A percentile compares a stretch with the other conserved stretches of the same genome.
These are phyloP conservation scores for Nettapus auritus DNA, from an alignment of 2,113 vertebrate species.

Conservation along the genomic window DNA sequence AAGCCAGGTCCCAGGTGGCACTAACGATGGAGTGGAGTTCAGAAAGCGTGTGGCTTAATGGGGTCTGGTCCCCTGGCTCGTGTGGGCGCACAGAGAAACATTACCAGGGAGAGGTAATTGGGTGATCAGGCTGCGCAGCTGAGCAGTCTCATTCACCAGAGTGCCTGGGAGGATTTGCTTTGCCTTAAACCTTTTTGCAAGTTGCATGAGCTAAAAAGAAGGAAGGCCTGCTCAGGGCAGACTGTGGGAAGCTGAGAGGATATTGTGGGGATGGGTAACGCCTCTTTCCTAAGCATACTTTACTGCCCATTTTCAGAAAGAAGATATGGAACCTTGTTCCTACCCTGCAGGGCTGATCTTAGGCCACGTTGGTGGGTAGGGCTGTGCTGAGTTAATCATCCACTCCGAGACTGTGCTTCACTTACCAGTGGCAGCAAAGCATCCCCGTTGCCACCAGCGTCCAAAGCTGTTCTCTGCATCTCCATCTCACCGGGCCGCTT, in stretches of 20 bases:
- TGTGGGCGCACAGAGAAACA: not conserved
- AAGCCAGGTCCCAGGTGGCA: not conserved
- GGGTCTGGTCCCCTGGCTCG: not conserved
- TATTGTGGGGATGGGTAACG: not conserved
- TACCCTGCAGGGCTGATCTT: not conserved
- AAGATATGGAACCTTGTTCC: not conserved
- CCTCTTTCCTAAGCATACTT: not conserved
- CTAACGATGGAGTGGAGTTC: conserved; percentile 11
- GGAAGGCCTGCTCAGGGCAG: not conserved
- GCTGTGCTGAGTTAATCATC: not conserved
- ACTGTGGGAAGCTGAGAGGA: not conserved
- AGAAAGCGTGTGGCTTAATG: conserved; percentile 12
- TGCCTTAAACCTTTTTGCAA: not conserved
- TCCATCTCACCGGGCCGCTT: not conserved
- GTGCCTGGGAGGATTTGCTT: not conserved
- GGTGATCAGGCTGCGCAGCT: not conserved
- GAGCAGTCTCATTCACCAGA: not conserved
- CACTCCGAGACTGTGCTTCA: not conserved
- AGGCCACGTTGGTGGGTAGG: not conserved
- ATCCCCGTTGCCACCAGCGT: accelerated
- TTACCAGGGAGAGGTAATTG: not conserved
- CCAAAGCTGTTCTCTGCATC: not conserved
- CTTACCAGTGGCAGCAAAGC: not conserved
- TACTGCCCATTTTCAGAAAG: not conserved
- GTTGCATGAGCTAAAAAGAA: not conserved